Evolutionary conservation across 2,888 invertebrate genomes (phyloP), one percentile per base, ranked within the genome.

Genomic region (Dendrolimus houi): DNA sequence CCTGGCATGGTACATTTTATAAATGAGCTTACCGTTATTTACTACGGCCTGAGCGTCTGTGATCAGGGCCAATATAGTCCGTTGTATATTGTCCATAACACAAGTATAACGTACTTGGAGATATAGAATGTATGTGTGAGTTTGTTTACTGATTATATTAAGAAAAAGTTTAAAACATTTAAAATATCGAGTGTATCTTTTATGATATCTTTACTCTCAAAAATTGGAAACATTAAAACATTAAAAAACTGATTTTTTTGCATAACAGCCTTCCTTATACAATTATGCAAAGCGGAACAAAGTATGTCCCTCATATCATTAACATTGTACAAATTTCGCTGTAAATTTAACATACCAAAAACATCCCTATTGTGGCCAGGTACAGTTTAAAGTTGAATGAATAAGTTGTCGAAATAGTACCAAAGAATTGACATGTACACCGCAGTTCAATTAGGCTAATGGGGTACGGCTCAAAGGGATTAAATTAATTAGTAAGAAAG

Each of bases 401-500:
- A 9, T 42, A 53, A 52, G 54, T 59, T 57, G 61, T 71, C 63
- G 66, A 64, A 75, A 72, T 72, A 75, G 71, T 70, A 81, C 79
- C 77, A 86, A 87, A 87, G 87, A 88, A 89, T 88, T 87, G 88
- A 88, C 87, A 87, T 87, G 87, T 87, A 88, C 87, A 87, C 86
- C 87, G 81, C 88, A 87, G 85, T 89, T 89, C 88, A 89, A 89
- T 89, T 89, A 89, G 87, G 83, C 79, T 88, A 89, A 89, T 89
- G 87, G 89, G 84, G 77, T 79, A 83, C 80, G 85, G 85, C 86
- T 87, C 82, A 81, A 87, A 88, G 87, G 88, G 88, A 89, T 89
- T 87, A 86, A 86, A 87, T 89, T 88, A 89, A 89, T 89, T 89
- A 88, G 87, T 84, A 87, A 87, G 87, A 87, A 89, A 88, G 85